phyloP scores from a whole-genome alignment of 2,888 invertebrate genomes.

The Cheilosia scutellata region DNA sequence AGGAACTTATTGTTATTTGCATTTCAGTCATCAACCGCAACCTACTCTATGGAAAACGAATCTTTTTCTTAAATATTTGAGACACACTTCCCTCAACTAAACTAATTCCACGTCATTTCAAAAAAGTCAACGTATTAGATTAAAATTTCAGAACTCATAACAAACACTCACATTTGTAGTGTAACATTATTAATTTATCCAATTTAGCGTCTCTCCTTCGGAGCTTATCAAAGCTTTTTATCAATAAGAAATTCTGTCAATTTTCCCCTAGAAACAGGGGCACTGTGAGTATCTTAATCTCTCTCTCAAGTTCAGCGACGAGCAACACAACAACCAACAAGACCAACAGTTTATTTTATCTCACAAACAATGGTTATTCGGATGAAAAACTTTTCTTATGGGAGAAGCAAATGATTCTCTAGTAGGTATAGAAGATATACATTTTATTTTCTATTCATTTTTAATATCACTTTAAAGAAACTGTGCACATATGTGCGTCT shows the following conservation, averaged over 20 bases:
- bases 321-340: conserved; percentile 12
- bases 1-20: too few relatives aligned
- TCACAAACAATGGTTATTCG: conserved; percentile 40
- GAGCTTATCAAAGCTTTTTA: conserved; percentile 45
- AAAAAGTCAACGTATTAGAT: too few relatives aligned
- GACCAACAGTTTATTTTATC: conserved; percentile 46
- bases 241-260: conserved; percentile 19
- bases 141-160: too few relatives aligned
- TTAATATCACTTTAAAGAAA: too few relatives aligned
- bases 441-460: conserved; percentile 3
- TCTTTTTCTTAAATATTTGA: too few relatives aligned
- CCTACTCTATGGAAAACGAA: too few relatives aligned
- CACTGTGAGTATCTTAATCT: conserved; percentile 34
- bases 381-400: conserved; percentile 21
- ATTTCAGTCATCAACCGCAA: too few relatives aligned
- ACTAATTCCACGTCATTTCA: too few relatives aligned
- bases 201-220: conserved; percentile 9
- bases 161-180: too few relatives aligned
- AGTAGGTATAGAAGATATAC: conserved; percentile 11
- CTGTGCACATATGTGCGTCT: conserved; percentile 25
- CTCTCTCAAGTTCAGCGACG: conserved; percentile 59
- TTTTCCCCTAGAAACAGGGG: conserved; percentile 27
- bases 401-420: conserved; percentile 8
- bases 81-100: too few relatives aligned
- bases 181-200: conserved; percentile 5